Conservation (phyloP, 2,113 vertebrate genomes). For the Pluvialis apricaria region DNA sequence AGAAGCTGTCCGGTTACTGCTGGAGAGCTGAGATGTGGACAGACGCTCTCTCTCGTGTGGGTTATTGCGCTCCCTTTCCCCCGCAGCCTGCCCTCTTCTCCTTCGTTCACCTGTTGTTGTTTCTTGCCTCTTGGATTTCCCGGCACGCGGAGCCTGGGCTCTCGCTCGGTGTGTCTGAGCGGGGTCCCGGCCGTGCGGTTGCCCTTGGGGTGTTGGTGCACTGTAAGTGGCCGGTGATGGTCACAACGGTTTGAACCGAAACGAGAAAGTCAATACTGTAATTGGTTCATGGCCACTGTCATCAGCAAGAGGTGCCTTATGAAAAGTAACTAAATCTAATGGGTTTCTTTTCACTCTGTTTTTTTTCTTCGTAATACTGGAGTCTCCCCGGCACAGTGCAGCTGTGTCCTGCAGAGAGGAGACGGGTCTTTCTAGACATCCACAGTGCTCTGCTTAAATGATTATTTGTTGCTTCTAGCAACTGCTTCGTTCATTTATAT, state of each 20-base stretch:
- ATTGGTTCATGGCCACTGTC: background rate
- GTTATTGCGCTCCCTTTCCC: background rate
- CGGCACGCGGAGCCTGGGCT: background rate
- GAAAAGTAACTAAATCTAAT: background rate
- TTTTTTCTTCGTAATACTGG: background rate
- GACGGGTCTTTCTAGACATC: background rate
- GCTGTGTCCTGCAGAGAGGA: background rate
- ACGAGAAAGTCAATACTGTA: background rate
- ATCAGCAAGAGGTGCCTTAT: background rate
- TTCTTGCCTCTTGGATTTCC: background rate
- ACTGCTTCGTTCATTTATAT: background rate
- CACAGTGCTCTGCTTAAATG: background rate
- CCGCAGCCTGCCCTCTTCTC: background rate
- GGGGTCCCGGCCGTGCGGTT: background rate
- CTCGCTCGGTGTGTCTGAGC: background rate
- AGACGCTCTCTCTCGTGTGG: background rate
- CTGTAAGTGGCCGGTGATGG: fast-evolving
- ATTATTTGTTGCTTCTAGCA: slow-evolving; percentile 12
- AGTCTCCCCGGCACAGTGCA: background rate
- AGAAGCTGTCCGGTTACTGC: background rate
- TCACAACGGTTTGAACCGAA: fast-evolving
- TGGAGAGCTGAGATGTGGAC: background rate
- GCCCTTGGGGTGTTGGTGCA: fast-evolving
- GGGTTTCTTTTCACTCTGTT: background rate
- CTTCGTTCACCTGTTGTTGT: background rate